Base-by-base conservation (phyloP, 2,888 invertebrate genomes). In the Tetramorium bicarinatum region DNA sequence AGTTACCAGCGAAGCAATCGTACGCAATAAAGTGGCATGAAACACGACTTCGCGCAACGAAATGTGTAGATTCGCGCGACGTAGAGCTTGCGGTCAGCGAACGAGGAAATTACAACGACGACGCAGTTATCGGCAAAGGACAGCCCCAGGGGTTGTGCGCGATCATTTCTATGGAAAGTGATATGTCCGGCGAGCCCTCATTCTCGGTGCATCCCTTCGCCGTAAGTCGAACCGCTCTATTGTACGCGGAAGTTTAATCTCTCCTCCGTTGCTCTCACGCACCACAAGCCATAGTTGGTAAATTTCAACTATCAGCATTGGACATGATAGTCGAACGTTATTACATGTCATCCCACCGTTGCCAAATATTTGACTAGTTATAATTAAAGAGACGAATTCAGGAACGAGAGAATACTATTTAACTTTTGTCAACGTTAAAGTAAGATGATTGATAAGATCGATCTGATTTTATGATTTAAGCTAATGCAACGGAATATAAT, bases 131-230 rank as follows among this genome's bases (percentile, higher is more conserved):
- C 81, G 77, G 76, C 75, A 44, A 81, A 81, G 77, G 61, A 62
- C 81, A 76, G 76, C 41, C 56, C 41, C 49, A n/a, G 41, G 41
- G 76, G 81, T 34, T 38, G 74, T 18, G 47, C 62, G 18, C 76
- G 76, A 81, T 81, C 77, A 49, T 81, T 80, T 80, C 79, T 80
- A 72, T 72, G 74, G 77, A 49, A 76, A 59, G 79, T 76, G 81
- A 81, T 62, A 62, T 34, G 59, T 59, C 72, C 47, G 72, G n/a
- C 79, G 47, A 80, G 59, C 18, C 59, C 47, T 80, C 72, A 21
- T 71, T 80, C 79, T 47, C 47, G 21, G 21, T 21, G 18, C 72
- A 71, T 71, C 72, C 25, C 79, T 61, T 18, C 29, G 3, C 21
- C 59, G 59, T 59, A 77, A 69, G 59, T 80, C 59, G 74, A 38